phyloP scores from a whole-genome alignment of 53 echinoderm and acorn worm genomes.

The Holothuria scabra region DNA sequence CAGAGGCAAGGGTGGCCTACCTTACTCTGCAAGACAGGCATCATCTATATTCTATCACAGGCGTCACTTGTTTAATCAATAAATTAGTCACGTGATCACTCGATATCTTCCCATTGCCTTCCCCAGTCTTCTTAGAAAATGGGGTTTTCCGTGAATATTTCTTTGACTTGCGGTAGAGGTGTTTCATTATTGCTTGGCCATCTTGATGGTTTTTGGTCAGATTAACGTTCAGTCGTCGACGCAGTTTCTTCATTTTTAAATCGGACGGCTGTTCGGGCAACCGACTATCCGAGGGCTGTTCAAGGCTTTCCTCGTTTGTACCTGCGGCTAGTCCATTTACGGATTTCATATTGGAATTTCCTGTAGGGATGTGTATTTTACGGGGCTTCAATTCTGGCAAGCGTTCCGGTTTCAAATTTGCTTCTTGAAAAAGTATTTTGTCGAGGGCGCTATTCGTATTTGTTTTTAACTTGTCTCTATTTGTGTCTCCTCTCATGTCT shows the following conservation, averaged over 20 bases:
- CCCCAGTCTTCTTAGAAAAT: neutral
- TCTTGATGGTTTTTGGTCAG: neutral
- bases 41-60: neutral
- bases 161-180: neutral
- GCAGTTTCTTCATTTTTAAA: slow-evolving; percentile 5
- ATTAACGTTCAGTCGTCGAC: slow-evolving; percentile 16
- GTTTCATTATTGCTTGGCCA: neutral
- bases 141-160: neutral
- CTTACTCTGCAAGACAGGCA: no score
- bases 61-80: neutral
- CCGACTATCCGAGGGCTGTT: neutral
- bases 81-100: neutral
- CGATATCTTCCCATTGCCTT: neutral
- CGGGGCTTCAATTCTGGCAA: neutral
- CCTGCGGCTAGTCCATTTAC: neutral
- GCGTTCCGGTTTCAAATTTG: neutral
- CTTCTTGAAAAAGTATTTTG: neutral
- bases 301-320: neutral
- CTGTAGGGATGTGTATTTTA: neutral
- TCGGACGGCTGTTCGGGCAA: no score
- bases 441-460: no score
- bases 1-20: no score
- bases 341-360: neutral
- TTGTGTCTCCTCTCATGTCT: no score
- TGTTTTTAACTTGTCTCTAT: no score